Conservation (phyloP, 2,113 vertebrate genomes). For the Lepisosteus osseus region DNA sequence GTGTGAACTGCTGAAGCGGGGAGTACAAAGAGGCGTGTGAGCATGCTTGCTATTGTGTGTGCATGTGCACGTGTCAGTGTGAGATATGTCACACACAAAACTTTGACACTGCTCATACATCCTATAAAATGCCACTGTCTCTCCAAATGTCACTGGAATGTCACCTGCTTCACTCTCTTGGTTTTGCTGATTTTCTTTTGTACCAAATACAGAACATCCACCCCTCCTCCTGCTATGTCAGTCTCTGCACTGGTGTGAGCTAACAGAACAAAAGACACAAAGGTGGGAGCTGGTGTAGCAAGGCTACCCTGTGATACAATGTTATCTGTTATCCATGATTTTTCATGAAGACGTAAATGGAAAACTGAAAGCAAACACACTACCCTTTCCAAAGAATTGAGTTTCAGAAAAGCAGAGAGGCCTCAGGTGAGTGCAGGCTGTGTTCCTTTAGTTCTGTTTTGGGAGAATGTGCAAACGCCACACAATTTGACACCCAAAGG, state of each 20-base stretch:
- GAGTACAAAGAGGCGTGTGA: not conserved
- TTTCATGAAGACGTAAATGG: no score
- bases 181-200: conserved; percentile 24
- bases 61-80: conserved; percentile 3
- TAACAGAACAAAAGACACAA: no score
- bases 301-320: no score
- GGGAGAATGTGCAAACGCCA: no score
- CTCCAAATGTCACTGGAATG: conserved; percentile 47
- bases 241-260: not conserved
- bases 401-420: no score
- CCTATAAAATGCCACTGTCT: conserved; percentile 40
- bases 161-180: conserved; percentile 32
- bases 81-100: conserved; percentile 18
- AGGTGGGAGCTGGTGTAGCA: no score
- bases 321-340: no score
- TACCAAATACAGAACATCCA: not conserved
- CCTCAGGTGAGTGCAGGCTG: no score
- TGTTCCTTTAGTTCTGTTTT: no score
- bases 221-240: not conserved
- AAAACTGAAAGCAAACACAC: no score
- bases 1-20: conserved; percentile 5
- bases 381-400: no score
- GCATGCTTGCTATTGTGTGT: not conserved
- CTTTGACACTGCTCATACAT: conserved; percentile 36
- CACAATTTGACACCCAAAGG: no score